Conservation (phyloP, 2,113 vertebrate species). For the Vanacampus margaritifer region DNA sequence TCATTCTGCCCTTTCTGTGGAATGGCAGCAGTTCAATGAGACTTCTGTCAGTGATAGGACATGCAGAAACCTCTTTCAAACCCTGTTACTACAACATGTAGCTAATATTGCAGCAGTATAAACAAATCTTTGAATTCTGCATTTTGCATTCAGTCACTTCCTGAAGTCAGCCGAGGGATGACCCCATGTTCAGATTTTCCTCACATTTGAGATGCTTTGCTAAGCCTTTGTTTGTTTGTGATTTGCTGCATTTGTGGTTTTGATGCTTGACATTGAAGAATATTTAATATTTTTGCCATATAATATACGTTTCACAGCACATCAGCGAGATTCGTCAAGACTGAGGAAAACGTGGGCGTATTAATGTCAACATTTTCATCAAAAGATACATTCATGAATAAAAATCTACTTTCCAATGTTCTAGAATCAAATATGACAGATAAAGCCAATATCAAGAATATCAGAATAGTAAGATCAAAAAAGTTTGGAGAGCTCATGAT, state of each 20-base stretch:
- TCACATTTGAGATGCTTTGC: neutral
- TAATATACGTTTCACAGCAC: neutral
- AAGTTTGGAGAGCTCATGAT: neutral
- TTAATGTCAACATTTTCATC: neutral
- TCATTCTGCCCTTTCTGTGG: constrained; percentile 53
- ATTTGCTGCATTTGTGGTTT: neutral
- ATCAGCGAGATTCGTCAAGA: neutral
- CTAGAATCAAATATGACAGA: too few species aligned
- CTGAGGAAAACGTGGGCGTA: neutral
- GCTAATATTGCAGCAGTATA: neutral
- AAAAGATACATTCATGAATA: neutral
- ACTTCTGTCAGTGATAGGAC: constrained; percentile 13
- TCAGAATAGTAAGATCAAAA: neutral
- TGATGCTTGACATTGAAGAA: neutral
- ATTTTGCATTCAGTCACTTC: neutral
- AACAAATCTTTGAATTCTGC: neutral
- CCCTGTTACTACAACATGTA: neutral
- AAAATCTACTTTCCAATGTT: too few species aligned
- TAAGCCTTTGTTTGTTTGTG: neutral
- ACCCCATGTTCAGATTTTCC: neutral
- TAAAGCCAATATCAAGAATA: too few species aligned
- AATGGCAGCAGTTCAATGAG: constrained; percentile 59
- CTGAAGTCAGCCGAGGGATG: neutral
- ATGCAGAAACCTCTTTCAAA: neutral
- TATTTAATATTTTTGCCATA: neutral